Conservation (phyloP, 2,113 vertebrate genomes). For the Otolemur garnettii region DNA sequence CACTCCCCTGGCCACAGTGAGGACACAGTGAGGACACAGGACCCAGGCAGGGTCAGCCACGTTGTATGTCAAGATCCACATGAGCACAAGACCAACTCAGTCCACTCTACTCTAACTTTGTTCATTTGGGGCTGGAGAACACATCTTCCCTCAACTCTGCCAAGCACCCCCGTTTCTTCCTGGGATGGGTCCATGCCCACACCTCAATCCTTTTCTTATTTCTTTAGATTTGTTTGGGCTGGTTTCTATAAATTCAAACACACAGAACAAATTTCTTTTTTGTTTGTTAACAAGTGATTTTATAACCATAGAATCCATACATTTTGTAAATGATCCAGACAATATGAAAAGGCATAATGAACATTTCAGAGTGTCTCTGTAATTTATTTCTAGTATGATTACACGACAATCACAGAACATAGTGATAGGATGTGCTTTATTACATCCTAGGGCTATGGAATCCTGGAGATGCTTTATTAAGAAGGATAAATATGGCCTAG, state of each 20-base stretch:
- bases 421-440: too few species aligned
- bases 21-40: neutral
- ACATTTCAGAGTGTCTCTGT: neutral
- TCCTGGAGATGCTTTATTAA: too few species aligned
- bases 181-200: neutral
- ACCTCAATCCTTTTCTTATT: neutral
- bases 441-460: neutral
- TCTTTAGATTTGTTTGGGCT: neutral
- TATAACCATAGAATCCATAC: neutral
- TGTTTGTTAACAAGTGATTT: neutral
- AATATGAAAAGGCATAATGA: neutral
- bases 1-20: neutral
- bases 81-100: neutral
- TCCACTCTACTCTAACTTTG: neutral
- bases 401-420: neutral
- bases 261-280: too few species aligned
- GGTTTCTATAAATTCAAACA: neutral
- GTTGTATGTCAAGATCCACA: too few species aligned
- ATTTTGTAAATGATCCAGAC: neutral
- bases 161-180: neutral
- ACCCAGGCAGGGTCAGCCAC: neutral
- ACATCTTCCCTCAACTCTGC: neutral
- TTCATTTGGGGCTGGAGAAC: neutral
- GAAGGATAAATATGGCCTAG: neutral
- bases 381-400: constrained; percentile 33